phyloP scores from a whole-genome alignment of 2,888 invertebrate species.

The Portevinia maculata region DNA sequence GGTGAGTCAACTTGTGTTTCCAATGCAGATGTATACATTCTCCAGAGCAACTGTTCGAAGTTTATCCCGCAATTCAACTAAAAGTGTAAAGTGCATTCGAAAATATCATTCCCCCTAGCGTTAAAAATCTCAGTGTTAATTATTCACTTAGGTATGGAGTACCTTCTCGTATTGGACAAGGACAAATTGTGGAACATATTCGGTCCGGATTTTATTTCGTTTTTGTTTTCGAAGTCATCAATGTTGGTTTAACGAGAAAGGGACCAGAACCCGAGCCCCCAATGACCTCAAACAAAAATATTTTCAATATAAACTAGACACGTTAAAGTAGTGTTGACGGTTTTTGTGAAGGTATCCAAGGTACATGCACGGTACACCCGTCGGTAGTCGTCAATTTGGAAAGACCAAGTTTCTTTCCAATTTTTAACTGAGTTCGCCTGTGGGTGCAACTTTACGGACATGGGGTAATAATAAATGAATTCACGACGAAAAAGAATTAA shows the following conservation, averaged over 20 bases:
- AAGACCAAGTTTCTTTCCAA: no score
- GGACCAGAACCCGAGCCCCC: not conserved
- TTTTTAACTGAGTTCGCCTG: no score
- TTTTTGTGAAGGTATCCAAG: not conserved
- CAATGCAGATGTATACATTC: slow-evolving; percentile 30
- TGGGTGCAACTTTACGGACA: no score
- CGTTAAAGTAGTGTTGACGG: slow-evolving; percentile 5
- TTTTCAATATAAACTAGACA: not conserved
- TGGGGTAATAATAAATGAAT: no score
- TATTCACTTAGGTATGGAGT: slow-evolving; percentile 38
- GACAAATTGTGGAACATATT: slow-evolving; percentile 16
- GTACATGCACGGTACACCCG: no score
- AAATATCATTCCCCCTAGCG: slow-evolving; percentile 9
- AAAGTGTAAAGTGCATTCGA: slow-evolving; percentile 48
- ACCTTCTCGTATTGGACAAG: not conserved
- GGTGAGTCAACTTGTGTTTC: slow-evolving; percentile 26
- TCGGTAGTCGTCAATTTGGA: no score
- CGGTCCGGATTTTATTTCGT: slow-evolving; percentile 26
- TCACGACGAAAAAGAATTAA: no score
- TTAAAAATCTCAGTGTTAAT: slow-evolving; percentile 40
- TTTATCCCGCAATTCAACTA: slow-evolving; percentile 29
- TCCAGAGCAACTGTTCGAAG: not conserved
- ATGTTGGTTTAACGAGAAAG: not conserved
- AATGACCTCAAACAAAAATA: slow-evolving; percentile 33
- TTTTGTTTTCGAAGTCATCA: slow-evolving; percentile 14